Evolutionary conservation across 2,113 vertebrate genomes (phyloP), one percentile per base, ranked within the genome.

Genomic region (Aythya baeri): DNA sequence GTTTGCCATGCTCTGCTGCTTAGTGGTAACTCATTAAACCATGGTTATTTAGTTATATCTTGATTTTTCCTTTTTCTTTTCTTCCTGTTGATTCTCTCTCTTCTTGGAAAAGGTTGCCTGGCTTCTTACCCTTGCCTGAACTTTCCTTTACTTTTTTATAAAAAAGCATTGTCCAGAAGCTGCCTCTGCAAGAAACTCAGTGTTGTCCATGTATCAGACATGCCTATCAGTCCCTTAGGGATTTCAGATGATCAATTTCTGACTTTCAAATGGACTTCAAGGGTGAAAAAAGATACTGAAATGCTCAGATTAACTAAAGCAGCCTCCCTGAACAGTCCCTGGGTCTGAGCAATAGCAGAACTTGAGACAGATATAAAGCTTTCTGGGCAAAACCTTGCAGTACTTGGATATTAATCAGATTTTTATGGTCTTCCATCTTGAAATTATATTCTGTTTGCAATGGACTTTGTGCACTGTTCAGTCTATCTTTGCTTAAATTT

Each of bases 61-160:
- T 77, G 44, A 49, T 52, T 75, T 88, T 74, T 50, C 6, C 16
- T 9, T 80, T 73, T 11, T 46, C 6, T 49, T 82, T 72, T 6
- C 8, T 52, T 80, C 7, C 3, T 6, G 72, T 88, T 7, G 0
- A 2, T 85, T 90, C 9, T 4, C 6, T 90, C 2, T 1, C 11
- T 36, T 72, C 31, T 38, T 76, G 17, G 41, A 55, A 65, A 55
- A 52, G 5, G 2, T 15, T 61, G 9, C 16, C 75, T 4, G 46
- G 7, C 23, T 31, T 79, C 22, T 74, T 26, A 80, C 1, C 2
- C 6, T 25, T 65, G 2, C 6, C 49, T 88, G 14, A 20, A 72
- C 59, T 75, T 82, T 63, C 68, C 5, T 3, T 11, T 73, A 5
- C 54, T 32, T 41, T 43, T 43, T 54, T 26, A 17, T 52, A 21